Evolutionary conservation across 1,140 invertebrate genomes (phyloP).

Genomic region (Pteromalus puparum): DNA sequence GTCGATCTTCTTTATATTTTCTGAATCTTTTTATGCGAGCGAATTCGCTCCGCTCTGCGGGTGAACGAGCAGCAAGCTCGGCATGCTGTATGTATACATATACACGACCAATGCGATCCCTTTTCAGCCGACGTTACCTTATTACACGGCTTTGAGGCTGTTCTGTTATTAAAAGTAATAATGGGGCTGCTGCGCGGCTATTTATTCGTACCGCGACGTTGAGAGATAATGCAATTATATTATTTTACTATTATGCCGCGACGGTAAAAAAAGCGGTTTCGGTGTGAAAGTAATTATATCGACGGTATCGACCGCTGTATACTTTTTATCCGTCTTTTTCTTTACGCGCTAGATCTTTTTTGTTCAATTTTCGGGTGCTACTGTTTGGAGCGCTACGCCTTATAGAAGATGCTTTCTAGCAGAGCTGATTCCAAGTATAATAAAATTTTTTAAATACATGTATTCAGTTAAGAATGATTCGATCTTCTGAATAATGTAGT

Average conservation of each 20-base stretch:
- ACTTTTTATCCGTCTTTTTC: not conserved
- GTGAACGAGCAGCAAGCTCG: not conserved
- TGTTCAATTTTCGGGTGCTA: too few species aligned
- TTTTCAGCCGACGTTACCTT: conserved; percentile 15
- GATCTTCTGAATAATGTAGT: too few species aligned
- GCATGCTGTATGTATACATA: not conserved
- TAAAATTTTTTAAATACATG: not conserved
- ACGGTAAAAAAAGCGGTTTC: not conserved
- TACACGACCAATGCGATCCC: conserved; percentile 5
- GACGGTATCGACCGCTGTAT: not conserved
- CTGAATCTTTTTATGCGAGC: conserved; percentile 47
- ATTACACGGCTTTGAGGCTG: conserved; percentile 39
- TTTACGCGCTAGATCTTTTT: not conserved
- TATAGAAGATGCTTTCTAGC: too few species aligned
- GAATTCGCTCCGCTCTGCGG: conserved; percentile 34
- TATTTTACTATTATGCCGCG: conserved; percentile 16
- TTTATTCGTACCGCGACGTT: conserved; percentile 28
- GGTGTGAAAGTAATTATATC: conserved; percentile 19
- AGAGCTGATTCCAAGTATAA: too few species aligned
- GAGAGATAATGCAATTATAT: conserved; percentile 39
- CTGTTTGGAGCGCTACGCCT: too few species aligned
- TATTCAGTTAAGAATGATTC: not conserved
- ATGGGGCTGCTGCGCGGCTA: conserved; percentile 20
- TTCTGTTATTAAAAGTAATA: conserved; percentile 42
- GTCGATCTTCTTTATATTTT: conserved; percentile 42